Conservation (phyloP, 2,797 vertebrate genomes). For the Pseudomugil gertrudae region DNA sequence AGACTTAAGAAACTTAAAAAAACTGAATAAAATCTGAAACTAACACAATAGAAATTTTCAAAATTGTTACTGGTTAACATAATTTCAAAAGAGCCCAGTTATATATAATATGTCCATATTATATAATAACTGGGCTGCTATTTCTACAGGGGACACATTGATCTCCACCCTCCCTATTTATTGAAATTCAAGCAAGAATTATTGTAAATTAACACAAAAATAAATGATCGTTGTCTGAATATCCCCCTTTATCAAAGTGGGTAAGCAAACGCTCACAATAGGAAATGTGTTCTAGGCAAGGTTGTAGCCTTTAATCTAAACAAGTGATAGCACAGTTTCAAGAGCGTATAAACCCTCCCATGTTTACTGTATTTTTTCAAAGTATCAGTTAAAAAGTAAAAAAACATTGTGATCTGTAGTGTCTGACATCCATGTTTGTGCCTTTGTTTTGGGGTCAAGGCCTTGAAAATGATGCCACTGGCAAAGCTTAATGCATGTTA, state of each 20-base stretch:
- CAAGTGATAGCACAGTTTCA: background rate
- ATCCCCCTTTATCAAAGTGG: background rate
- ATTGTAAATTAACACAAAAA: constrained; percentile 12
- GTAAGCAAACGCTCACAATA: background rate
- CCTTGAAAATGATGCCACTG: too few relatives aligned
- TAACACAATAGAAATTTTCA: too few relatives aligned
- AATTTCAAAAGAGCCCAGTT: too few relatives aligned
- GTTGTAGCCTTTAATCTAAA: background rate
- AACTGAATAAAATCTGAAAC: too few relatives aligned
- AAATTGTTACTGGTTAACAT: too few relatives aligned
- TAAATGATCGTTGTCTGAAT: background rate
- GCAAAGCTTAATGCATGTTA: too few relatives aligned
- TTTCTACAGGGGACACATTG: background rate
- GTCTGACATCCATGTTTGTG: too few relatives aligned
- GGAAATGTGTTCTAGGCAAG: background rate
- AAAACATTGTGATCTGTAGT: background rate
- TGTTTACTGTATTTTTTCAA: background rate
- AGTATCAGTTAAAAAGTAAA: background rate
- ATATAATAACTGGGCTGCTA: too few relatives aligned
- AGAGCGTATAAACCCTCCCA: background rate
- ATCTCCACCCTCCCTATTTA: background rate
- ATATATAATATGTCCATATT: too few relatives aligned
- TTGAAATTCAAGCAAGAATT: too few relatives aligned
- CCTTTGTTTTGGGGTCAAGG: too few relatives aligned
- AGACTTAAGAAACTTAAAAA: too few relatives aligned